These are phyloP conservation scores for Oxyteleia sp. DNA, from an alignment of 2,888 invertebrate genomes.

Conservation along the genomic window DNA sequence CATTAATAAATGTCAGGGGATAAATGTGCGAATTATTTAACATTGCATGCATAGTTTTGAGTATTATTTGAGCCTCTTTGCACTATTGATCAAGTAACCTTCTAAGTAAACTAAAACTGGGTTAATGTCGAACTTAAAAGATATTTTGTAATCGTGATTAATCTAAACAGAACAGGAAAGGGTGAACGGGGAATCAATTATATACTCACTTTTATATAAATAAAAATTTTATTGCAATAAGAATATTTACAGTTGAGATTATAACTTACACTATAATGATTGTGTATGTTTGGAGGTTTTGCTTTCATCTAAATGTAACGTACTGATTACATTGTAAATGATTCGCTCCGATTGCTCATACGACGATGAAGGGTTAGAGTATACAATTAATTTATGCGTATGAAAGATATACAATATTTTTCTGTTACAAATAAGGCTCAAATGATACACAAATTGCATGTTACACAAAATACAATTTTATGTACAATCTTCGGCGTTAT, in stretches of 20 bases:
- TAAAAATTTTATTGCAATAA: slow-evolving; percentile 56
- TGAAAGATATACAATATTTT: slow-evolving; percentile 1
- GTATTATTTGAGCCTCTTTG: slow-evolving; percentile 64
- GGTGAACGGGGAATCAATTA: slow-evolving; percentile 42
- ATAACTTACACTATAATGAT: slow-evolving; percentile 18
- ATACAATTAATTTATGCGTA: slow-evolving; percentile 1
- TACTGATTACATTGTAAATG: not conserved
- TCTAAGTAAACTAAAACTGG: slow-evolving; percentile 17
- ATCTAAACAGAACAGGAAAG: slow-evolving; percentile 10
- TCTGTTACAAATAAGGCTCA: slow-evolving; percentile 45
- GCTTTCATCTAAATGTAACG: not conserved
- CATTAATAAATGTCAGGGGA: not conserved
- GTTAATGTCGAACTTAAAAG: not conserved
- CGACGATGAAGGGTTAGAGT: not conserved
- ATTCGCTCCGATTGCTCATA: slow-evolving; percentile 4
- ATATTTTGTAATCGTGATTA: not conserved
- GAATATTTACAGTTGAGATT: slow-evolving; percentile 53
- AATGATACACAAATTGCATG: slow-evolving; percentile 52
- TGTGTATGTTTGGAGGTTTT: not conserved
- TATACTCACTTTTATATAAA: slow-evolving; percentile 49
- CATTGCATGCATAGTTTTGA: slow-evolving; percentile 33
- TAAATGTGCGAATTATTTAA: not conserved
- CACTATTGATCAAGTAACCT: slow-evolving; percentile 9
- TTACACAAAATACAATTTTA: not conserved
- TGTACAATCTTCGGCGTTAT: slow-evolving; percentile 32